phyloP scores from a whole-genome alignment of 2,888 invertebrate species.

The Hirtodrosophila cameraria region DNA sequence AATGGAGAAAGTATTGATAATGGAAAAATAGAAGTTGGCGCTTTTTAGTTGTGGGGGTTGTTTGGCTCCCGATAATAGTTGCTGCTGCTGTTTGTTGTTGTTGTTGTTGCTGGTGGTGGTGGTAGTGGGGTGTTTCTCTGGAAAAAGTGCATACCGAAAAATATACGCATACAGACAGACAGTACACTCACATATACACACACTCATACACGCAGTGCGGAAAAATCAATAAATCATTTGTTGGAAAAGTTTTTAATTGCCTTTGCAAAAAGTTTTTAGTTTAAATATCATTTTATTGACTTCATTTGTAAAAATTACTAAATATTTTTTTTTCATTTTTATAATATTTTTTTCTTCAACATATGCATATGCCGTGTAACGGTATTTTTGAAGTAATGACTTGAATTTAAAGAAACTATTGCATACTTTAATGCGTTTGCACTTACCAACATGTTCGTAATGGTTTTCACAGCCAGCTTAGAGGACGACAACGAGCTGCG shows the following conservation, averaged over 20 bases:
- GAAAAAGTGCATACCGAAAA: constrained; percentile 79
- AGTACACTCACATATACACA: constrained; percentile 28
- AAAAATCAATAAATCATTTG: constrained; percentile 78
- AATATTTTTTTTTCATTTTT: not conserved
- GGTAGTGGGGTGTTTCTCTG: constrained; percentile 68
- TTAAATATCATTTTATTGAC: constrained; percentile 4
- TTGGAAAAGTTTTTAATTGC: constrained; percentile 64
- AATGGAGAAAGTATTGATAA: constrained; percentile 67
- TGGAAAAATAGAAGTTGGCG: constrained; percentile 78
- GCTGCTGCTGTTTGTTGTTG: constrained; percentile 35
- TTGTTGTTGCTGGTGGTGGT: constrained; percentile 17
- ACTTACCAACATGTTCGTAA: constrained; percentile 72
- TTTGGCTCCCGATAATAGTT: constrained; percentile 58
- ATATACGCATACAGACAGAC: constrained; percentile 63
- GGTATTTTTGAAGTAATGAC: not conserved
- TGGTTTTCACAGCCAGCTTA: constrained; percentile 57
- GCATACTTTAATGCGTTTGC: constrained; percentile 27
- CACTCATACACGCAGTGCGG: constrained; percentile 60
- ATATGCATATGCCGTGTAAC: not conserved
- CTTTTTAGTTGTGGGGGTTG: constrained; percentile 78
- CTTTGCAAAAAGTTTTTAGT: constrained; percentile 2
- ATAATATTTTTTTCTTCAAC: not conserved
- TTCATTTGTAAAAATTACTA: not conserved
- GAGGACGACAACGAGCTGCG: constrained; percentile 60
- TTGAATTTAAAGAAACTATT: constrained; percentile 9